These are phyloP conservation scores for Panulirus ornatus DNA, from an alignment of 1,140 invertebrate genomes.

Conservation along the genomic window DNA sequence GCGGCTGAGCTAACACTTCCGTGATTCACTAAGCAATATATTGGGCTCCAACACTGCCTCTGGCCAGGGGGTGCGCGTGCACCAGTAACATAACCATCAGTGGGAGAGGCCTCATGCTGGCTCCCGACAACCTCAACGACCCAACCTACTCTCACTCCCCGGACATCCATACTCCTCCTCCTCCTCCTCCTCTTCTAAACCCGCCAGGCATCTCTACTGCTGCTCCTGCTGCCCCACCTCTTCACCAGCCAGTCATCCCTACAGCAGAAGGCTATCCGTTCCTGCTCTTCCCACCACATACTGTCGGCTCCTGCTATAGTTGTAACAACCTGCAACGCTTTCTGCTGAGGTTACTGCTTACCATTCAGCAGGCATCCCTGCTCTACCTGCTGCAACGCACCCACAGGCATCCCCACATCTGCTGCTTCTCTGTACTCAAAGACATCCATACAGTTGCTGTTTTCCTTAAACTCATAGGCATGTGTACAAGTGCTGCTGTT, in stretches of 20 bases:
- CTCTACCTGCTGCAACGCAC: neutral
- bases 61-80: conserved; percentile 48
- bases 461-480: too few species aligned
- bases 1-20: conserved; percentile 53
- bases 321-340: too few species aligned
- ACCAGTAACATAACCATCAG: conserved; percentile 45
- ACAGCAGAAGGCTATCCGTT: too few species aligned
- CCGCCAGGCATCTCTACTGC: conserved; percentile 4
- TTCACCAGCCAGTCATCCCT: too few species aligned
- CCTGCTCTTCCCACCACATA: conserved; percentile 13
- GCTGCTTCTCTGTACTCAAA: too few species aligned
- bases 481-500: too few species aligned
- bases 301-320: too few species aligned
- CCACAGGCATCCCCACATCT: too few species aligned
- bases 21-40: conserved; percentile 45
- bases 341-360: too few species aligned
- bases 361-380: neutral
- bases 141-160: conserved; percentile 11
- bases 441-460: too few species aligned
- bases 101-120: conserved; percentile 47
- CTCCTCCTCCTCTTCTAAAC: conserved; percentile 7
- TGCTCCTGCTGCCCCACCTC: conserved; percentile 16
- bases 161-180: too few species aligned
- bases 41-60: conserved; percentile 38
- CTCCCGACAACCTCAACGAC: conserved; percentile 24